Evolutionary conservation across 2,797 vertebrate genomes (phyloP).

Genomic region (Argentina silus): DNA sequence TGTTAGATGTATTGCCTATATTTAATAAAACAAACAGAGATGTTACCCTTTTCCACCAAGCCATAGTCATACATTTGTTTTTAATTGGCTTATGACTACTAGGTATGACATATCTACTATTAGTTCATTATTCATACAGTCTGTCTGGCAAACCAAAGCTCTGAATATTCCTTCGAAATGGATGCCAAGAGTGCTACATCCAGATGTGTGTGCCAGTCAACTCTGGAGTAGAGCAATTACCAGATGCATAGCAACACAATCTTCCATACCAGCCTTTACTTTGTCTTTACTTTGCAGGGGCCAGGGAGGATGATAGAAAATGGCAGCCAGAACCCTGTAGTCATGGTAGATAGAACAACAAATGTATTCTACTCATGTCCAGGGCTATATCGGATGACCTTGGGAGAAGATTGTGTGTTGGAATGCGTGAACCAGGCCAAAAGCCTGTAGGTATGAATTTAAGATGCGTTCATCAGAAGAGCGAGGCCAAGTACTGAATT

Average conservation of each 20-base stretch:
- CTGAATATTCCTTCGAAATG: not conserved
- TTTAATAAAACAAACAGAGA: too few relatives aligned
- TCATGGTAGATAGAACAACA: constrained; percentile 6
- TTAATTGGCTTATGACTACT: too few relatives aligned
- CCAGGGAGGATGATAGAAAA: not conserved
- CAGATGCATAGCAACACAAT: constrained; percentile 1
- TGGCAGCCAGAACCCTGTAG: constrained; percentile 1
- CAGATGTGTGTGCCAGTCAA: not conserved
- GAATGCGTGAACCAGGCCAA: constrained; percentile 17
- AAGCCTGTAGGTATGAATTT: constrained; percentile 22
- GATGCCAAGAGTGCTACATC: constrained; percentile 9
- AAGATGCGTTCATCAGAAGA: constrained; percentile 17
- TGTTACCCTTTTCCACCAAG: too few relatives aligned
- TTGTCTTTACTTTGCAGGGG: not conserved
- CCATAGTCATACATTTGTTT: too few relatives aligned
- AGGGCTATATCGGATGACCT: constrained; percentile 4
- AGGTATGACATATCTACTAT: too few relatives aligned
- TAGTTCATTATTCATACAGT: not conserved
- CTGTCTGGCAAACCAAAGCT: not conserved
- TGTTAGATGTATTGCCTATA: too few relatives aligned
- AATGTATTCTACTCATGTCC: not conserved
- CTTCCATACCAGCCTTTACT: not conserved
- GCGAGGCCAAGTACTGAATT: constrained; percentile 22
- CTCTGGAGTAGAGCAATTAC: not conserved
- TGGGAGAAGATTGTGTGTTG: constrained; percentile 5